Evolutionary conservation across 2,113 vertebrate species (phyloP), one percentile per base, ranked within the genome.

Genomic region (Paramormyrops kingsleyae): DNA sequence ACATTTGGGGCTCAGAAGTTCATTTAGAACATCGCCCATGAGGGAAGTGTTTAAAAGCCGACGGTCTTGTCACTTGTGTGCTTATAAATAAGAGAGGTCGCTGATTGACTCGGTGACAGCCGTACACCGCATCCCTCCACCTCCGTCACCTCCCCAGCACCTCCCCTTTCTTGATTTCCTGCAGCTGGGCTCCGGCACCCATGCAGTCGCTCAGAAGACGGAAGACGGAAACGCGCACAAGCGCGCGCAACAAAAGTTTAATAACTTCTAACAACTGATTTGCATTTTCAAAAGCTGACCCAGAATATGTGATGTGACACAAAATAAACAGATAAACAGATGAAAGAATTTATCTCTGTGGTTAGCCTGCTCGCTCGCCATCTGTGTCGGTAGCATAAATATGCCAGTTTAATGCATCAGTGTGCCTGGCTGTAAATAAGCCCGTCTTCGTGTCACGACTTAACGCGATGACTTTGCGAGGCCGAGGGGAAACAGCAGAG

Each of bases 281-380:
- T 80, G 74, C 74, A 80, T 42, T 42, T 80, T 80, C 31, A 80
- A 42, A 80, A 15, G 13, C 74, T 80, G 74, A 80, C 74, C 74
- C 35, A n/a, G 74, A 80, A 42, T 80, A 42, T 80, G 74, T 80
- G 31, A 39, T 80, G 31, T 80, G 35, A 80, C 74, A 80, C 74
- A 39, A 80, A 80, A 80, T 42, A 80, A 80, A 80, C 70, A 77
- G 70, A 77, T 77, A 77, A 77, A 77, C 74, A 42, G 74, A 80
- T 80, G 31, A 80, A 80, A 80, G 74, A 80, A 80, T 80, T 80
- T 80, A 42, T 80, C 74, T 42, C 13, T 80, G 74, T 39, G 35
- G 74, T 80, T 80, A 80, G 35, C 31, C 35, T 39, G 6, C 74
- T 80, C 35, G 35, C 31, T 42, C 35, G 74, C 74, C 74, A 80